A percentile compares a stretch with the other conserved stretches of the same genome.
These are phyloP conservation scores for Conger conger DNA, from an alignment of 2,113 vertebrate species.

Conservation along the genomic window DNA sequence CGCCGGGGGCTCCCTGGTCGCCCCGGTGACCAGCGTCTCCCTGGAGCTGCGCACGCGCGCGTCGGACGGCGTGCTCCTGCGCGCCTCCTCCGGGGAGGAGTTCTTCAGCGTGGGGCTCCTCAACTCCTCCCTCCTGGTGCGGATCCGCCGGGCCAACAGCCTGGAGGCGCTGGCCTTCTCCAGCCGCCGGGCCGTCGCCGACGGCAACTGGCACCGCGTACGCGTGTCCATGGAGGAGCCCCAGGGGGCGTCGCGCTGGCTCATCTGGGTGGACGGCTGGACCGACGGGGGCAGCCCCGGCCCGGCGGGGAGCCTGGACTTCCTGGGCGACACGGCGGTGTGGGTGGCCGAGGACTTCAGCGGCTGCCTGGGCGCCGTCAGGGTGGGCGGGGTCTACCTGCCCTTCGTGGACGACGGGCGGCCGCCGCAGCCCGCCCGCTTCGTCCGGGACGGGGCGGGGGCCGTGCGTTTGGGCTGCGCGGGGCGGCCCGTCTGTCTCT, in stretches of 20 bases:
- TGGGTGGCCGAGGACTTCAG: constrained; percentile 78
- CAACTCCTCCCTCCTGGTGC: constrained; percentile 71
- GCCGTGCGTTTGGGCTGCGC: constrained; percentile 56
- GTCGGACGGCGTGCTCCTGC: constrained; percentile 74
- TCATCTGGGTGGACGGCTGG: constrained; percentile 71
- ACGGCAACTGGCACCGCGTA: constrained; percentile 83
- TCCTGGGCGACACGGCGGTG: constrained; percentile 66
- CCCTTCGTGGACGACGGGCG: constrained; percentile 64
- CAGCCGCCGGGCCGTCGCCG: constrained; percentile 61
- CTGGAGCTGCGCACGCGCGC: constrained; percentile 84
- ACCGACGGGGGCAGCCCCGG: constrained; percentile 66
- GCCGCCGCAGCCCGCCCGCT: constrained; percentile 67
- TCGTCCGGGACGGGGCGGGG: constrained; percentile 48
- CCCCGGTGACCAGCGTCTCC: constrained; percentile 67
- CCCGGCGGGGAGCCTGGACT: constrained; percentile 66
- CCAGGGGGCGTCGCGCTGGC: constrained; percentile 66
- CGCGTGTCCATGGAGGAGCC: constrained; percentile 70
- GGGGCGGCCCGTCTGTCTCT: constrained; percentile 58
- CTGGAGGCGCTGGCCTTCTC: constrained; percentile 63
- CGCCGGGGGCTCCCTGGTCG: constrained; percentile 59
- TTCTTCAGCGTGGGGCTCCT: constrained; percentile 73
- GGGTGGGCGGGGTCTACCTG: constrained; percentile 77
- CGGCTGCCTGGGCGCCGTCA: constrained; percentile 80
- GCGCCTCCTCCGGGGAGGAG: constrained; percentile 64
- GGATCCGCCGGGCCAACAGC: constrained; percentile 71